Evolutionary conservation across 2,888 invertebrate species (phyloP).

Genomic region (Euzetes globulus): DNA sequence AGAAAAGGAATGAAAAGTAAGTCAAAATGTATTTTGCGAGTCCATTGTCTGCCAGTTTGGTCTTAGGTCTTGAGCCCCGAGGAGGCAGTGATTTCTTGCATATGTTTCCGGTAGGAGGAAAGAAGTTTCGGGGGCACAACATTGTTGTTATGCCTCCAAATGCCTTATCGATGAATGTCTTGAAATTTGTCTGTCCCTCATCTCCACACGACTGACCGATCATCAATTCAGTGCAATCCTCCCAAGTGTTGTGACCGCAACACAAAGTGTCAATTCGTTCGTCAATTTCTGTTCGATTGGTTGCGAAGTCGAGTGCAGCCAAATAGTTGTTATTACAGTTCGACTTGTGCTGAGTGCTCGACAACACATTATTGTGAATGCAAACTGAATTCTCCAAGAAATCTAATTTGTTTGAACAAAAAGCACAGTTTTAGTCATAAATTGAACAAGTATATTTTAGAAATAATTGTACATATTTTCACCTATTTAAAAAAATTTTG

Average conservation of each 20-base stretch:
- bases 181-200: slow-evolving; percentile 23
- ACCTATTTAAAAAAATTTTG: too few species aligned
- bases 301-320: slow-evolving; percentile 34
- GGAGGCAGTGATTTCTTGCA: slow-evolving; percentile 31
- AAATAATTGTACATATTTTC: too few species aligned
- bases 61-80: slow-evolving; percentile 27
- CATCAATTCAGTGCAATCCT: slow-evolving; percentile 30
- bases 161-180: slow-evolving; percentile 33
- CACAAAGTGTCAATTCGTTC: slow-evolving; percentile 37
- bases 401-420: slow-evolving; percentile 12
- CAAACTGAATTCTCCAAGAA: slow-evolving; percentile 36
- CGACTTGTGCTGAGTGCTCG: slow-evolving; percentile 27
- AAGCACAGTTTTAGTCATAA: neutral
- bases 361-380: slow-evolving; percentile 34
- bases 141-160: slow-evolving; percentile 34
- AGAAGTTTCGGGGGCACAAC: slow-evolving; percentile 36
- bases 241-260: slow-evolving; percentile 34
- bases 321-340: slow-evolving; percentile 35
- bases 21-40: slow-evolving; percentile 33
- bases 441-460: neutral
- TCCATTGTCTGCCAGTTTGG: slow-evolving; percentile 34
- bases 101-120: slow-evolving; percentile 30
- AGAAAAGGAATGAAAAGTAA: slow-evolving; percentile 37
- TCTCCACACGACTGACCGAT: slow-evolving; percentile 33
- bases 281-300: slow-evolving; percentile 32